phyloP scores from a whole-genome alignment of 2,113 vertebrate genomes.

The Uria aalge region DNA sequence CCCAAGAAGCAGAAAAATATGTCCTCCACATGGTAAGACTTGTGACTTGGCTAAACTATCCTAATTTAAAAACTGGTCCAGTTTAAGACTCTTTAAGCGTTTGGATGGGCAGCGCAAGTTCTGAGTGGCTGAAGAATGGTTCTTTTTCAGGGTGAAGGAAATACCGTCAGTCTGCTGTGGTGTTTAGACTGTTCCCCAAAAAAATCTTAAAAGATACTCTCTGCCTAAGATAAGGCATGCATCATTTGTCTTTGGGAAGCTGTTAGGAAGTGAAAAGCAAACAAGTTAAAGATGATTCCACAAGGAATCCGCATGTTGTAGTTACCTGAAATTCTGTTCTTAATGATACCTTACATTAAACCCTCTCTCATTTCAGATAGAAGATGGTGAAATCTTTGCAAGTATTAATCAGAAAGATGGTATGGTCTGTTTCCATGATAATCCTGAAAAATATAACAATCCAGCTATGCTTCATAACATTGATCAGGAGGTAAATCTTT shows the following conservation, averaged over 20 bases:
- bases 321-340: not conserved
- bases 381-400: constrained; percentile 99
- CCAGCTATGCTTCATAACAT: constrained; percentile 99
- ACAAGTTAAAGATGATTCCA: not conserved
- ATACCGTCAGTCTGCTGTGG: not conserved
- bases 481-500: constrained; percentile 90
- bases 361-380: constrained; percentile 82
- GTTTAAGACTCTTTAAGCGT: not conserved
- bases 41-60: not conserved
- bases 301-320: not conserved
- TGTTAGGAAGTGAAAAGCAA: not conserved
- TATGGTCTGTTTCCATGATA: constrained; percentile 99
- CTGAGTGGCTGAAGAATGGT: not conserved
- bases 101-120: not conserved
- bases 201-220: not conserved
- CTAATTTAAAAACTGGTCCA: not conserved
- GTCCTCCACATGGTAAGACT: constrained; percentile 95
- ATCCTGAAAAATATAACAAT: constrained; percentile 99
- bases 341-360: not conserved
- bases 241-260: not conserved
- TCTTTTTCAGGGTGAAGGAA: not conserved
- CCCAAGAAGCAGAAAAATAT: constrained; percentile 98
- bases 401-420: constrained; percentile 99
- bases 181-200: not conserved
- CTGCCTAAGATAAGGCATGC: not conserved